phyloP scores from a whole-genome alignment of 2,113 vertebrate genomes.

The Silurus asotus region DNA sequence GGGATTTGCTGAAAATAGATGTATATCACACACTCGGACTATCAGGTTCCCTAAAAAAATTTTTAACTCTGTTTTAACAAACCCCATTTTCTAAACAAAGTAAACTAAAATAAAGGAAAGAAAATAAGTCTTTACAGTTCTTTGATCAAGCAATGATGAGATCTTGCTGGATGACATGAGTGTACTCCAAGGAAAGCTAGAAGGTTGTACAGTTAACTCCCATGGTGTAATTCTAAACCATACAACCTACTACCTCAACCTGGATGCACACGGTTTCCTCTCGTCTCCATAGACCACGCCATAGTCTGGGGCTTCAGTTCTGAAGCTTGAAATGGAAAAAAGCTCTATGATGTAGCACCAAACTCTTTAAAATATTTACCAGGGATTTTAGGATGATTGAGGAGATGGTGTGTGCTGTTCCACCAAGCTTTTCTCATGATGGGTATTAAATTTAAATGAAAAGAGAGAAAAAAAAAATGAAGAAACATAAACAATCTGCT shows the following conservation, averaged over 20 bases:
- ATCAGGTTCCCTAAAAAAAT: background rate
- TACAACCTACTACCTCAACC: slow-evolving; percentile 99
- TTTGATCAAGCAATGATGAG: slow-evolving; percentile 41
- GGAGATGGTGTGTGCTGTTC: background rate
- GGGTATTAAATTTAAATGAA: background rate
- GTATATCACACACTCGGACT: background rate
- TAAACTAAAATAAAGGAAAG: background rate
- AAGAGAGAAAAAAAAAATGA: background rate
- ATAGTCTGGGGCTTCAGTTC: background rate
- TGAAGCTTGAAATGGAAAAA: background rate
- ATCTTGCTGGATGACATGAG: slow-evolving; percentile 88
- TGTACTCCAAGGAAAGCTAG: slow-evolving; percentile 99
- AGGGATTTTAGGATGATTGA: background rate
- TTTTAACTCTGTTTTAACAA: background rate
- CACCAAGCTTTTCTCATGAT: background rate
- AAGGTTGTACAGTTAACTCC: slow-evolving; percentile 99
- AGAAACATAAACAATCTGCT: background rate
- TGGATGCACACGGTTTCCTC: slow-evolving; percentile 88
- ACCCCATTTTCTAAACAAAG: background rate
- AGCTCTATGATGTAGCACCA: background rate
- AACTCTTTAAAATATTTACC: background rate
- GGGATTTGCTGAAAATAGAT: background rate
- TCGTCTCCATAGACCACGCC: slow-evolving; percentile 16
- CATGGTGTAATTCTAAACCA: slow-evolving; percentile 99
- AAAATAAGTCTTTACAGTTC: background rate